Percentiles rank a stretch among this genome's conserved stretches.
Evolutionary conservation across 2,113 vertebrate species (phyloP).

Genomic region (Strigops habroptila): DNA sequence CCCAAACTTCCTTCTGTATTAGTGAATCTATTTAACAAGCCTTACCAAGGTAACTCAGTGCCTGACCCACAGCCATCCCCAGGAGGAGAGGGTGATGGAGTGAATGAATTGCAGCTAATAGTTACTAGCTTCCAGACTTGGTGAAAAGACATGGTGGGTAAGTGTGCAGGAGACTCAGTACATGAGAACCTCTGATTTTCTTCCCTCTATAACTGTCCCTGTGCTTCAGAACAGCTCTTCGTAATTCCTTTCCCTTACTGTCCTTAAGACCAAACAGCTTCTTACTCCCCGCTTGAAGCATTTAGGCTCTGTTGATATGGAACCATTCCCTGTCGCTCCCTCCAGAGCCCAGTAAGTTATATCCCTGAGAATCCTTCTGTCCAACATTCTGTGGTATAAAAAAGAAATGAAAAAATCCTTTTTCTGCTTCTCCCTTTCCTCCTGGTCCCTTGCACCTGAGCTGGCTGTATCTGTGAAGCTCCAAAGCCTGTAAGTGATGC

Average conservation of each 20-base stretch:
- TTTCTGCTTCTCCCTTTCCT: neutral
- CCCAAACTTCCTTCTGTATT: neutral
- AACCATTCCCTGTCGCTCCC: neutral
- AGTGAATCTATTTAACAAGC: neutral
- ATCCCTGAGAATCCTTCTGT: neutral
- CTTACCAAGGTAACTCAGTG: neutral
- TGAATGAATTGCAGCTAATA: neutral
- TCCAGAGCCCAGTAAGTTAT: neutral
- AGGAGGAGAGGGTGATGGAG: neutral
- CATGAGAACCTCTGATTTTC: neutral
- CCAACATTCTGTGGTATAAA: neutral
- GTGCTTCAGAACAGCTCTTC: neutral
- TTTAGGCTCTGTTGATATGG: neutral
- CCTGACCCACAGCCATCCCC: neutral
- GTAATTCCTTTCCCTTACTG: neutral
- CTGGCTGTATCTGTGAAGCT: neutral
- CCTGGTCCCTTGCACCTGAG: neutral
- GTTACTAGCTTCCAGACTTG: neutral
- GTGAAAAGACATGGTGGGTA: neutral
- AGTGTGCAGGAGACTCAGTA: neutral
- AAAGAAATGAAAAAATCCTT: neutral
- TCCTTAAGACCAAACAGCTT: neutral
- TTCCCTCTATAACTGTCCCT: neutral
- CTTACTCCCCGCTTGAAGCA: neutral
- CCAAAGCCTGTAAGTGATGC: constrained; percentile 18